These are phyloP conservation scores for Halcyon badia DNA, from an alignment of 2,797 vertebrate genomes.

Conservation along the genomic window DNA sequence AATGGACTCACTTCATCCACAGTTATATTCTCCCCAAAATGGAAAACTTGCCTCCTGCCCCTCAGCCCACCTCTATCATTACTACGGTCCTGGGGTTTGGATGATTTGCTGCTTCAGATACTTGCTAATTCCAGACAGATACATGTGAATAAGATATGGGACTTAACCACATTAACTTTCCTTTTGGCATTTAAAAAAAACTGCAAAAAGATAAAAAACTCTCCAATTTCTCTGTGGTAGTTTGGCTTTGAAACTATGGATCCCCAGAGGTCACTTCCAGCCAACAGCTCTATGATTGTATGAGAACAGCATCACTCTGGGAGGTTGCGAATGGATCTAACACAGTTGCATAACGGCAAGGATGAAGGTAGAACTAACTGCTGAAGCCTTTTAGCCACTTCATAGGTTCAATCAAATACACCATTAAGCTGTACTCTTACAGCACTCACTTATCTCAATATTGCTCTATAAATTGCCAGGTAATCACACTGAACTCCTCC, in stretches of 20 bases:
- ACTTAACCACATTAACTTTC: neutral
- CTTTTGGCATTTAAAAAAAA: neutral
- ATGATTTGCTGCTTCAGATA: neutral
- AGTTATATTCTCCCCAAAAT: neutral
- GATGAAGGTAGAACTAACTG: neutral
- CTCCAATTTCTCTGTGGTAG: neutral
- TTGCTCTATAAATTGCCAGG: neutral
- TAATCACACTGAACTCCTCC: neutral
- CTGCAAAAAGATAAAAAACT: neutral
- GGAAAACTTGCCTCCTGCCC: neutral
- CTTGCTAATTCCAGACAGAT: neutral
- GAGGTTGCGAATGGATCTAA: neutral
- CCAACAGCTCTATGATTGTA: neutral
- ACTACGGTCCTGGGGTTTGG: neutral
- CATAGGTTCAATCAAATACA: neutral
- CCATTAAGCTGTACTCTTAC: neutral
- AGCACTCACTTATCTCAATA: neutral
- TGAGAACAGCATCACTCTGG: neutral
- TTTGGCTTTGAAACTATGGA: neutral
- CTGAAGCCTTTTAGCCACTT: neutral
- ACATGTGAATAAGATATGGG: neutral
- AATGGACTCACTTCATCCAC: neutral
- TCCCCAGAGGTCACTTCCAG: neutral
- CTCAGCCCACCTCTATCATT: neutral
- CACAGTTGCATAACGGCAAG: neutral